These are phyloP conservation scores for Scyliorhinus canicula DNA, from an alignment of 2,797 vertebrate species.

Conservation along the genomic window DNA sequence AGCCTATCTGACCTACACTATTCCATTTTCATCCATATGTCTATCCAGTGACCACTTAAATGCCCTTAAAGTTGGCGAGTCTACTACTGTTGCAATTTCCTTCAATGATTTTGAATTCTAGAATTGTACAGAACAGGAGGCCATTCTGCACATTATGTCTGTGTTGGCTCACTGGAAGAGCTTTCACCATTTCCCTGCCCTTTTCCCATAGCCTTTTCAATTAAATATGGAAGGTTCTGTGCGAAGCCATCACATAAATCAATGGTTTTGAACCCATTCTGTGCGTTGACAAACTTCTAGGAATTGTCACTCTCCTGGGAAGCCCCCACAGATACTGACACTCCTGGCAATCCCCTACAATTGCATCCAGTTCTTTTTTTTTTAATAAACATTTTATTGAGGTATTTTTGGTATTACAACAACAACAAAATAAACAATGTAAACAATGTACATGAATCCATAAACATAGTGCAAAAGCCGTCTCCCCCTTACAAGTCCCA, in stretches of 20 bases:
- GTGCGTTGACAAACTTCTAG: neutral
- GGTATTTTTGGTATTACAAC: too few relatives aligned
- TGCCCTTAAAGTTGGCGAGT: too few relatives aligned
- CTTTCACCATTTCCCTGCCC: neutral
- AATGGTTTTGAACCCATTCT: neutral
- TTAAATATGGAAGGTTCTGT: neutral
- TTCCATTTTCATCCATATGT: too few relatives aligned
- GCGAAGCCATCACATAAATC: neutral
- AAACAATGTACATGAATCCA: too few relatives aligned
- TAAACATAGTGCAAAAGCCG: too few relatives aligned
- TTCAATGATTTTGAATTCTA: neutral
- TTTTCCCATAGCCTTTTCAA: neutral
- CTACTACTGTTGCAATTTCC: too few relatives aligned
- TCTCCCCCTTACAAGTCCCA: too few relatives aligned
- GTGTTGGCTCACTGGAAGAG: neutral
- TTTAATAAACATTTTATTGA: too few relatives aligned
- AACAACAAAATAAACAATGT: too few relatives aligned
- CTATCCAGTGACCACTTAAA: too few relatives aligned
- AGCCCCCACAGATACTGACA: neutral
- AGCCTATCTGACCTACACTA: too few relatives aligned
- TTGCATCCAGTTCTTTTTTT: too few relatives aligned
- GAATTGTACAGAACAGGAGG: neutral
- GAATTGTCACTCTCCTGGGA: neutral
- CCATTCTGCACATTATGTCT: neutral
- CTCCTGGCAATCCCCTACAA: neutral